Evolutionary conservation across 2,113 vertebrate genomes (phyloP).

Genomic region (Myocastor coypus): DNA sequence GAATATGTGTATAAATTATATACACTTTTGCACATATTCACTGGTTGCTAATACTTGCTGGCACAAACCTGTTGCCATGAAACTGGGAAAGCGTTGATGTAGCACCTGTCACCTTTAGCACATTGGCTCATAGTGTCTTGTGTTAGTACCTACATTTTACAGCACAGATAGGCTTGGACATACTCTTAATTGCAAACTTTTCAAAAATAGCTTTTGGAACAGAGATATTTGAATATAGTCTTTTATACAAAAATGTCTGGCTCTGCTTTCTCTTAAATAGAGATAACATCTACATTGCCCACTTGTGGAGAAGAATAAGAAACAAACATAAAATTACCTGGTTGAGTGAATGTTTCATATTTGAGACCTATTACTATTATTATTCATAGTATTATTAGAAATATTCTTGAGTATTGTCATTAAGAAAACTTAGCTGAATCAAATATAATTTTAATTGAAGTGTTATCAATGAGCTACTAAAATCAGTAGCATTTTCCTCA

Average conservation of each 20-base stretch:
- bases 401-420: constrained; percentile 15
- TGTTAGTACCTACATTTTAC: not conserved
- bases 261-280: not conserved
- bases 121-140: not conserved
- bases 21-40: not conserved
- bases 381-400: constrained; percentile 56
- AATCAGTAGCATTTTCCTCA: constrained; percentile 61
- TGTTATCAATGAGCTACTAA: constrained; percentile 52
- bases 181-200: not conserved
- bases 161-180: not conserved
- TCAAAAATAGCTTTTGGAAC: constrained; percentile 37
- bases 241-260: not conserved
- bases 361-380: not conserved
- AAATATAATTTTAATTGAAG: constrained; percentile 61
- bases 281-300: not conserved
- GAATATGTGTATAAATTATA: not conserved
- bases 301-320: not conserved
- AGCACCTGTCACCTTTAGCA: not conserved
- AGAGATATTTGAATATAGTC: not conserved
- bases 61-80: not conserved
- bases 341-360: not conserved
- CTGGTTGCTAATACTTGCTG: not conserved
- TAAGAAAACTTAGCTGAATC: constrained; percentile 49
- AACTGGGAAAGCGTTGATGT: not conserved
- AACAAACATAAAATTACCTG: constrained; percentile 15